These are phyloP conservation scores for Abrostola tripartita DNA, from an alignment of 2,888 invertebrate genomes.

Conservation along the genomic window DNA sequence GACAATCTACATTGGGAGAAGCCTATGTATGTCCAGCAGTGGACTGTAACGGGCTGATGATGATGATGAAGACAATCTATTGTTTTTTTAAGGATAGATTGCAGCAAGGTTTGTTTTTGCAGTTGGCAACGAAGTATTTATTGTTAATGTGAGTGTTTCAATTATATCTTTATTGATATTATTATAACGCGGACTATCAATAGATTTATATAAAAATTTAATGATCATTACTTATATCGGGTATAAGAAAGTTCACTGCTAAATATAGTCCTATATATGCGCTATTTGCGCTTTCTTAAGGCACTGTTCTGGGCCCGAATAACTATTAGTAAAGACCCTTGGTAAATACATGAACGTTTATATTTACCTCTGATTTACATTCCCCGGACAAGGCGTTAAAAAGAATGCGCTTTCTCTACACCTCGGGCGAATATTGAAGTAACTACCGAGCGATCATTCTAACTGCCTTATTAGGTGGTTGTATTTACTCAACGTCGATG, in stretches of 20 bases:
- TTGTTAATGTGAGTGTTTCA: too few relatives aligned
- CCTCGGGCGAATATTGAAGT: slow-evolving; percentile 49
- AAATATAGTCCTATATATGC: not conserved
- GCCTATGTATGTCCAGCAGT: too few relatives aligned
- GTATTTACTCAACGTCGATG: slow-evolving; percentile 22
- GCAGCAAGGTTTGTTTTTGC: too few relatives aligned
- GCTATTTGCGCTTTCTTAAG: slow-evolving; percentile 10
- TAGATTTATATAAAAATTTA: too few relatives aligned
- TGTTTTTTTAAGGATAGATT: too few relatives aligned
- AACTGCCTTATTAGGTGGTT: slow-evolving; percentile 43
- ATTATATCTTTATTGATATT: too few relatives aligned
- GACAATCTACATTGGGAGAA: too few relatives aligned
- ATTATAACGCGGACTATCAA: too few relatives aligned
- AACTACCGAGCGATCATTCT: slow-evolving; percentile 42
- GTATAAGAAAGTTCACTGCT: not conserved
- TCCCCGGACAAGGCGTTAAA: slow-evolving; percentile 44
- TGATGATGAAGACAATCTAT: not conserved
- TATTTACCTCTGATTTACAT: slow-evolving; percentile 41
- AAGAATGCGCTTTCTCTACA: slow-evolving; percentile 57
- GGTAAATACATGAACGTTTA: slow-evolving; percentile 13
- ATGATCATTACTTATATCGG: too few relatives aligned
- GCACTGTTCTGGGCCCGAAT: slow-evolving; percentile 9
- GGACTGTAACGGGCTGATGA: too few relatives aligned
- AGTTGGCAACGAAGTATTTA: too few relatives aligned
- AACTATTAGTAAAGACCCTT: not conserved